Evolutionary conservation across 2,888 invertebrate genomes (phyloP), one percentile per base, ranked within the genome.

Genomic region (Phyllotreta cruciferae): DNA sequence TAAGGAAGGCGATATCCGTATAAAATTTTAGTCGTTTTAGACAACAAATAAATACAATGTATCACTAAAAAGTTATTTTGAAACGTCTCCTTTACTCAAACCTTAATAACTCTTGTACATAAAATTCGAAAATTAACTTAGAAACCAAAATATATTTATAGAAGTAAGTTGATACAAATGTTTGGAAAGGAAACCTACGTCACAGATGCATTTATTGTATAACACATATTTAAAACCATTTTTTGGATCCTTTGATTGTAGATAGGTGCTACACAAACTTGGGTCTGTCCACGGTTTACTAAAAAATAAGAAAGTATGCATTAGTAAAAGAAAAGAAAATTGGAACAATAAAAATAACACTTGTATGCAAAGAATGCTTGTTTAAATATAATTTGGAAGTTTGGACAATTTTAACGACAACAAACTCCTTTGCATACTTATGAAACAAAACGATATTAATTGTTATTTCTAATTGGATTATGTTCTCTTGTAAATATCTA

Each of bases 221-320:
- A 63, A 63, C 62, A 66, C 66, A 56, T 58, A 66, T 66, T 56
- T 60, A 66, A 41, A 47, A 64, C 55, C 57, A 42, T 24, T 24
- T 24, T 24, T 24, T 24, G 49, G 39, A 35, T 37, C 36, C 9
- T 39, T 42, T 6, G 55, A 56, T 53, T 62, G 56, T 66, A 67
- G 58, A 69, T 70, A 67, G 58, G 58, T 67, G 68, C 64, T 61
- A 72, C 69, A 73, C 70, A 71, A 69, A 24, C 24, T 52, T 45
- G 57, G 68, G 62, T 63, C 62, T 56, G 50, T 56, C 60, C 44
- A 64, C 52, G 41, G 35, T 53, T 73, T 70, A 73, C 73, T 73
- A 70, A 54, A 73, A 72, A 61, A 67, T 61, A 64, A 65, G 63
- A 62, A 47, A 39, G 6, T 4, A 24, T 24, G 4, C 4, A 24